These are phyloP conservation scores for Myiagra hebetior DNA, from an alignment of 2,113 vertebrate genomes.

Conservation along the genomic window DNA sequence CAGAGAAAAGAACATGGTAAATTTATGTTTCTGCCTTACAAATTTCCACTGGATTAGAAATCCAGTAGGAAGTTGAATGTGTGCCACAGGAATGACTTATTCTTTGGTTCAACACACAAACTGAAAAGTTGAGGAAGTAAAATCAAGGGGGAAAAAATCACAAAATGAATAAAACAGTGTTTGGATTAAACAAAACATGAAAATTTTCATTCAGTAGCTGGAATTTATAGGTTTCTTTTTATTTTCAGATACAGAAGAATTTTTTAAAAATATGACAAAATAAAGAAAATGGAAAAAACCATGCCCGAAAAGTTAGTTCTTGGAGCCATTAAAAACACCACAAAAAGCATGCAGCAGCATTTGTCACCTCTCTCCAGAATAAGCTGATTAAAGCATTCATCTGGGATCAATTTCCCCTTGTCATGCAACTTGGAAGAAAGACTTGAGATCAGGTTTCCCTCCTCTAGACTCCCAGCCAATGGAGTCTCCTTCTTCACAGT, in stretches of 20 bases:
- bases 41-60: neutral
- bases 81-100: neutral
- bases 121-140: neutral
- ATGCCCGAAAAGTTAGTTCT: neutral
- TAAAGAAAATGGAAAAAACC: rapidly evolving
- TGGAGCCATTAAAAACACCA: neutral
- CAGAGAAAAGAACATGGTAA: neutral
- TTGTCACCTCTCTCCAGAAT: neutral
- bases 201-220: neutral
- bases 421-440: neutral
- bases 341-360: neutral
- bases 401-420: neutral
- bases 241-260: neutral
- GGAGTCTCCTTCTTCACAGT: neutral
- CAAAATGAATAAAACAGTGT: neutral
- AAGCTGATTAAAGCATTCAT: neutral
- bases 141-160: neutral
- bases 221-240: neutral
- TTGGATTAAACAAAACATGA: neutral
- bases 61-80: neutral
- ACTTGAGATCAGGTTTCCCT: neutral
- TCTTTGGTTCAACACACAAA: neutral
- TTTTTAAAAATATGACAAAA: neutral
- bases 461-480: neutral
- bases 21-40: neutral